phyloP scores from a whole-genome alignment of 2,888 invertebrate species.

The Protophormia terraenovae region DNA sequence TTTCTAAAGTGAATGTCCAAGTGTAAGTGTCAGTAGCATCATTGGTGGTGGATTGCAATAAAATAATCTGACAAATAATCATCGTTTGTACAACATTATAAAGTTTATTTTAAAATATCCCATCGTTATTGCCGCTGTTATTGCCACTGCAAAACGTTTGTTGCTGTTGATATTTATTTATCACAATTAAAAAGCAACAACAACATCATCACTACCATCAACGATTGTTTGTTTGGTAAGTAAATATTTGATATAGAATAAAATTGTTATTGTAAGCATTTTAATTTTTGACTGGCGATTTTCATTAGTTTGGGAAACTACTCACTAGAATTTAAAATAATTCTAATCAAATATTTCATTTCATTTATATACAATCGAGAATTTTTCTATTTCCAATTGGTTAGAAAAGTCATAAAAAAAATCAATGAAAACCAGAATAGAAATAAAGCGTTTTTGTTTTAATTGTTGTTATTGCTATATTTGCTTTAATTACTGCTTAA shows the following conservation, averaged over 20 bases:
- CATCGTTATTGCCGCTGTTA: neutral
- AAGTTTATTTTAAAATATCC: neutral
- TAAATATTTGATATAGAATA: constrained; percentile 19
- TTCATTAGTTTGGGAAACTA: neutral
- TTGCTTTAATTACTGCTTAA: constrained; percentile 27
- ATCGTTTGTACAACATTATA: neutral
- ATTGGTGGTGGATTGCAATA: constrained; percentile 12
- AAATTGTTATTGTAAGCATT: neutral
- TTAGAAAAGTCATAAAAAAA: neutral
- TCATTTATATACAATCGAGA: neutral
- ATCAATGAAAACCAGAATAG: neutral
- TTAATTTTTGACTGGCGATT: neutral
- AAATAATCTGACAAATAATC: neutral
- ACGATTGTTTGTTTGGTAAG: constrained; percentile 41
- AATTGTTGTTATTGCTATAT: constrained; percentile 17
- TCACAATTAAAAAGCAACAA: constrained; percentile 3
- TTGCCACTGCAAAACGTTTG: neutral
- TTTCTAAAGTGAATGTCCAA: neutral
- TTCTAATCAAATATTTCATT: neutral
- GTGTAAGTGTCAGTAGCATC: neutral
- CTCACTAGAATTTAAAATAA: neutral
- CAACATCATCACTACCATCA: neutral
- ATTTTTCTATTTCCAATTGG: neutral
- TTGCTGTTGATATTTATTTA: constrained; percentile 9
- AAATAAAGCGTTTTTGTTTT: neutral